These are phyloP conservation scores for Oncorhynchus kisutch DNA, from an alignment of 2,113 vertebrate genomes.

Conservation along the genomic window DNA sequence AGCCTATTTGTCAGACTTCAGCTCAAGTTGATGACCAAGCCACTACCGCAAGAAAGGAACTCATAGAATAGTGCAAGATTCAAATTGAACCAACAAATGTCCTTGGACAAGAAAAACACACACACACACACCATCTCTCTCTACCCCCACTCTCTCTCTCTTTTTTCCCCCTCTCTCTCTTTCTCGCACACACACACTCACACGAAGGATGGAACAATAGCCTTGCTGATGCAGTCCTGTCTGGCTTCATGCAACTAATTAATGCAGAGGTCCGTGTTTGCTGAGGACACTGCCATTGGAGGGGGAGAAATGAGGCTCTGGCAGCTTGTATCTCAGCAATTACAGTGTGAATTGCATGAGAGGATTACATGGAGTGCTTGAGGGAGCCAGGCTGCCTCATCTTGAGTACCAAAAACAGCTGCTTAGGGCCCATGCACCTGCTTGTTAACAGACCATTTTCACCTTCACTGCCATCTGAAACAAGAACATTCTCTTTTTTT, in stretches of 20 bases:
- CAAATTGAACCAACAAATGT: conserved; percentile 57
- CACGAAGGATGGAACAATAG: conserved; percentile 39
- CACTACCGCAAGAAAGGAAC: conserved; percentile 59
- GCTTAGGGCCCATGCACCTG: conserved; percentile 84
- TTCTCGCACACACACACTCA: conserved; percentile 1
- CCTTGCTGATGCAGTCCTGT: conserved; percentile 65
- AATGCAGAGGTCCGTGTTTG: conserved; percentile 68
- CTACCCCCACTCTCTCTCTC: neutral
- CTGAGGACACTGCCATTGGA: conserved; percentile 68
- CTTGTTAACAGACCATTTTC: conserved; percentile 53
- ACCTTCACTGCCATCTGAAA: no score
- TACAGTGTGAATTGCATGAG: conserved; percentile 87
- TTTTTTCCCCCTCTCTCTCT: neutral
- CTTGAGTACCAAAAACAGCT: conserved; percentile 81
- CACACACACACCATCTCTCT: conserved; percentile 1
- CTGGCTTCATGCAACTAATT: conserved; percentile 76
- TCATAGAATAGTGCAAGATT: conserved; percentile 68
- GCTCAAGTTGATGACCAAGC: conserved; percentile 67
- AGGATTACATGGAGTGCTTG: conserved; percentile 86
- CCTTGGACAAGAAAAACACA: conserved; percentile 39
- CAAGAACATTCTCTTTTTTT: no score
- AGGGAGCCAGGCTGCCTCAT: conserved; percentile 59
- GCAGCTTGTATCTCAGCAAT: conserved; percentile 81
- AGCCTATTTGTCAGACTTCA: conserved; percentile 63
- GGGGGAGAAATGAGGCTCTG: conserved; percentile 63